A percentile compares a stretch with the other conserved stretches of the same genome.
Conservation (phyloP, 2,113 vertebrate species). For the Dolichotis patagonum region DNA sequence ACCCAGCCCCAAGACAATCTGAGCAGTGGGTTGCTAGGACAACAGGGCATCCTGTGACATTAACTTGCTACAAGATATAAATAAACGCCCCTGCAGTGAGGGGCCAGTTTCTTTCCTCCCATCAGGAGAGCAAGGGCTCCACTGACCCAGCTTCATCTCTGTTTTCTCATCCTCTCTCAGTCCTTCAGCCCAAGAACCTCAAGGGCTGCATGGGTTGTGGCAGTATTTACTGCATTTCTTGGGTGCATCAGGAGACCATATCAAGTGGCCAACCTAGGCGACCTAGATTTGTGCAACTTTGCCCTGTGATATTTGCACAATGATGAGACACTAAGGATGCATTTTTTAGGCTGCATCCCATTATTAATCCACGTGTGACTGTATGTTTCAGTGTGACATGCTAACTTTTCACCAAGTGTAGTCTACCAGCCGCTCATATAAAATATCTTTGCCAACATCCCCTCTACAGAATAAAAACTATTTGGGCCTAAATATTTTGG, state of each 20-base stretch:
- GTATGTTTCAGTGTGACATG: background rate
- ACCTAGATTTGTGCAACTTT: background rate
- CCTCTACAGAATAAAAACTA: background rate
- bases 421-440: background rate
- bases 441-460: background rate
- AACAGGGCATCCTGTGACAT: too few species aligned
- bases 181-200: too few species aligned
- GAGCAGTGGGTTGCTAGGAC: too few species aligned
- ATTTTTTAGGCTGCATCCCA: background rate
- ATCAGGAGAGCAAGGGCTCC: too few species aligned
- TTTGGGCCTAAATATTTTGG: background rate
- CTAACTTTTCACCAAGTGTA: background rate
- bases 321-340: background rate
- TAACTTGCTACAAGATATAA: too few species aligned
- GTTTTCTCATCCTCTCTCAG: too few species aligned
- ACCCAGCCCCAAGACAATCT: too few species aligned
- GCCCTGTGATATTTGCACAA: background rate
- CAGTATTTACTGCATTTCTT: background rate
- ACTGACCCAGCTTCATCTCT: too few species aligned
- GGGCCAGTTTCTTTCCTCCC: too few species aligned
- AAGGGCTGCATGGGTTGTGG: too few species aligned
- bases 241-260: background rate
- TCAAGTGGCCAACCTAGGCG: accelerated
- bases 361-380: too few species aligned
- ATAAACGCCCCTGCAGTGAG: too few species aligned